Evolutionary conservation across 2,113 vertebrate genomes (phyloP).

Genomic region (Serilophus lunatus): DNA sequence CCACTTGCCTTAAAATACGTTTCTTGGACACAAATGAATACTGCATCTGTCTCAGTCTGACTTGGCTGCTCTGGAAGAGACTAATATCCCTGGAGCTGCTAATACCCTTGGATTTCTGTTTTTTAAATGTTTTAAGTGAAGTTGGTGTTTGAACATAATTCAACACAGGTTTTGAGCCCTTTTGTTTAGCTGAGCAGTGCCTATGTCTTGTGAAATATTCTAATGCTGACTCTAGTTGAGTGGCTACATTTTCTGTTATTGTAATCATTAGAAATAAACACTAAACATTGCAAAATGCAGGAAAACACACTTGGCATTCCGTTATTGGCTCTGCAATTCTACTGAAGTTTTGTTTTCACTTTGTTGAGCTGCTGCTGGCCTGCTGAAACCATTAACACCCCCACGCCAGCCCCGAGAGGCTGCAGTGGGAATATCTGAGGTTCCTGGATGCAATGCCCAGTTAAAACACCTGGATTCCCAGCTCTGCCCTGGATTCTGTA

Average conservation of each 20-base stretch:
- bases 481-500: background rate
- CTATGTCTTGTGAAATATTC: background rate
- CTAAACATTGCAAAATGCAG: background rate
- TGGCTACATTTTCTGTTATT: background rate
- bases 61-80: background rate
- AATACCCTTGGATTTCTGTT: background rate
- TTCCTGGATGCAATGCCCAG: background rate
- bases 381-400: background rate
- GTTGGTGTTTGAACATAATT: background rate
- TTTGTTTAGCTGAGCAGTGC: background rate
- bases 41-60: background rate
- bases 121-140: background rate
- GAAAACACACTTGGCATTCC: background rate
- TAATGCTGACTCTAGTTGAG: background rate
- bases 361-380: background rate
- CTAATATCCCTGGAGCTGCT: background rate
- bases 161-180: background rate
- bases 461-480: background rate
- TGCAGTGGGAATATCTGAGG: background rate
- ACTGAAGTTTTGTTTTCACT: background rate
- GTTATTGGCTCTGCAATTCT: background rate
- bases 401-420: background rate
- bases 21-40: background rate
- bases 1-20: background rate
- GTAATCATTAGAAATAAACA: background rate